phyloP scores from a whole-genome alignment of 2,113 vertebrate species.

The Rissa tridactyla region DNA sequence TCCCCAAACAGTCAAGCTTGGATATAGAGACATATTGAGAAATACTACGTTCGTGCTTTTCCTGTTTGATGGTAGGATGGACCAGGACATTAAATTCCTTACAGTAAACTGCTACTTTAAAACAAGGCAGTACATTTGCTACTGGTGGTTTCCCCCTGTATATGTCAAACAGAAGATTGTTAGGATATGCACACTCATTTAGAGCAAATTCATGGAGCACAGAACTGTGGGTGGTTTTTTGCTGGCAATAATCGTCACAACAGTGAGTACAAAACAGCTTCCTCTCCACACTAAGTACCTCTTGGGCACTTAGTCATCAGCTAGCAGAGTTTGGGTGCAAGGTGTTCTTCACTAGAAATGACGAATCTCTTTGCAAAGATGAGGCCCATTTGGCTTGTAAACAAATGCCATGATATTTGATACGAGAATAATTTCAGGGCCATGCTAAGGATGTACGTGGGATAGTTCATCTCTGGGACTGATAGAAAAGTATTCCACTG shows the following conservation, averaged over 20 bases:
- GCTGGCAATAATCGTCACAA: not conserved
- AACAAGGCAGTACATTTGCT: not conserved
- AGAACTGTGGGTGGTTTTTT: not conserved
- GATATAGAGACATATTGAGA: not conserved
- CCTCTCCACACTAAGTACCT: not conserved
- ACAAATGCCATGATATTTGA: not conserved
- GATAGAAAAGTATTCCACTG: not conserved
- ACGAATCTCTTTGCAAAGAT: not conserved
- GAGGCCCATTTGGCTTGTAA: not conserved
- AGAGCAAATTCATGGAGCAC: not conserved
- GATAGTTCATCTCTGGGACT: not conserved
- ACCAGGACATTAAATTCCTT: not conserved
- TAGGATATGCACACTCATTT: not conserved
- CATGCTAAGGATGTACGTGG: not conserved
- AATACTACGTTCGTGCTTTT: not conserved
- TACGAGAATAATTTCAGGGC: not conserved
- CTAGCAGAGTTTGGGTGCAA: not conserved
- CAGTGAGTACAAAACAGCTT: not conserved
- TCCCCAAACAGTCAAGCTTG: not conserved
- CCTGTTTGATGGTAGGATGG: not conserved
- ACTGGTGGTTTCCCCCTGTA: not conserved
- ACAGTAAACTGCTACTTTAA: not conserved
- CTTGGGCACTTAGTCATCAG: not conserved
- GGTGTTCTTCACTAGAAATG: not conserved
- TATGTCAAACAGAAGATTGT: not conserved